Percentiles rank a stretch among this genome's conserved stretches.
Conservation (phyloP, 1,140 invertebrate genomes). For the Arctopsyche grandis region DNA sequence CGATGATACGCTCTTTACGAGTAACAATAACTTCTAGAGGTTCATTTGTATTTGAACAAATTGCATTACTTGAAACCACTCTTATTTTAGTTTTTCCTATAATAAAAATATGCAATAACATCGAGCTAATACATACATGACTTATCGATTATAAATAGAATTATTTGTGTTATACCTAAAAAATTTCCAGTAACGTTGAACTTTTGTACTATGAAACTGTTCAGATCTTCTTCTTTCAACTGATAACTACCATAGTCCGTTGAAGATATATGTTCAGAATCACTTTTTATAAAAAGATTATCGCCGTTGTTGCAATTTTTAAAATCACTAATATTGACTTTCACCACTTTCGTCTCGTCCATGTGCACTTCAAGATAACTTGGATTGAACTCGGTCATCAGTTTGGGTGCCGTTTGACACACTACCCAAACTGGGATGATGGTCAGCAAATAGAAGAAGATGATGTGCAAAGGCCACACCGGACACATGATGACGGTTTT, state of each 20-base stretch:
- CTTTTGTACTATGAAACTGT: conserved; percentile 57
- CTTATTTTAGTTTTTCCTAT: conserved; percentile 48
- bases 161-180: conserved; percentile 64
- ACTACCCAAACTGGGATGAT: conserved; percentile 67
- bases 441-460: conserved; percentile 67
- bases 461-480: conserved; percentile 70
- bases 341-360: conserved; percentile 57
- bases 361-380: conserved; percentile 57
- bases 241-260: conserved; percentile 55
- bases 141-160: conserved; percentile 52
- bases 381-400: conserved; percentile 57
- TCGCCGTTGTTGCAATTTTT: conserved; percentile 53
- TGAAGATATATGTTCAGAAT: conserved; percentile 55
- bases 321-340: conserved; percentile 56
- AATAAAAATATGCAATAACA: conserved; percentile 24
- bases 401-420: conserved; percentile 61
- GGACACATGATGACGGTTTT: conserved; percentile 71
- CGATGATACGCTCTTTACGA: conserved; percentile 72
- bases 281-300: conserved; percentile 53
- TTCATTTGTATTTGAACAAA: conserved; percentile 54
- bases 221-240: conserved; percentile 53
- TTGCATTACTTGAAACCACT: conserved; percentile 47
- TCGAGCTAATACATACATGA: no score
- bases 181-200: conserved; percentile 72
- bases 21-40: conserved; percentile 69